Base-by-base conservation (phyloP, 1,140 invertebrate genomes). In the Diabrotica undecimpunctata region DNA sequence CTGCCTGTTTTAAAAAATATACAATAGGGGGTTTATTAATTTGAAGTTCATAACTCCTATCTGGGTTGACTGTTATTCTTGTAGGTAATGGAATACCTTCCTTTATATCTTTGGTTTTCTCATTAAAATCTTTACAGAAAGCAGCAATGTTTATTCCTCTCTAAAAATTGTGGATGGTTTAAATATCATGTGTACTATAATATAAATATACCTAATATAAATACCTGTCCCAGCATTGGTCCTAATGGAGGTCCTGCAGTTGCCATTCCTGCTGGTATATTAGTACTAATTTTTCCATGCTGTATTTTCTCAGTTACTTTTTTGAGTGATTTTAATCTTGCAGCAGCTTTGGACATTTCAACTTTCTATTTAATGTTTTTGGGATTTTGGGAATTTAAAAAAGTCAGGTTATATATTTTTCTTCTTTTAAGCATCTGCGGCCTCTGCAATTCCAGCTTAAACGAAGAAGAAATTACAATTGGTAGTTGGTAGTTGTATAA, bases 41-140 rank as follows among this genome's bases (percentile, higher is more conserved):
- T 6, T 82, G 78, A 53, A 99, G 79, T 59, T 92, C 84, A 78
- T 95, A 98, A 65, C 86, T 90, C 73, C 95, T 82, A 79, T 99
- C 96, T 11, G 93, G 80, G 83, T 94, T 94, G 0, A 97, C 86
- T 59, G 88, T 84, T 8, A 97, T 86, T 72, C 88, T 83, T 64
- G 87, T 89, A 2, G 95, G 95, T 56, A 99, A 72, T 8, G 96
- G 96, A 66, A 97, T 89, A 13, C 97, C 97, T 78, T 90, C 88
- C 79, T 95, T 98, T 25, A 96, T 91, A 72, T 97, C 85, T 63
- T 90, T 91, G 2, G 97, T 99, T 77, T 84, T 89, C 74, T 94
- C 90, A 82, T 99, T 99, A 72, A 99, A 99, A 71, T 99, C 97
- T 83, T 99, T 99, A 76, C 95, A 96, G 82, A 99, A 99, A 56